Conservation (phyloP, 2,888 invertebrate genomes). For the Alsophila aescularia region DNA sequence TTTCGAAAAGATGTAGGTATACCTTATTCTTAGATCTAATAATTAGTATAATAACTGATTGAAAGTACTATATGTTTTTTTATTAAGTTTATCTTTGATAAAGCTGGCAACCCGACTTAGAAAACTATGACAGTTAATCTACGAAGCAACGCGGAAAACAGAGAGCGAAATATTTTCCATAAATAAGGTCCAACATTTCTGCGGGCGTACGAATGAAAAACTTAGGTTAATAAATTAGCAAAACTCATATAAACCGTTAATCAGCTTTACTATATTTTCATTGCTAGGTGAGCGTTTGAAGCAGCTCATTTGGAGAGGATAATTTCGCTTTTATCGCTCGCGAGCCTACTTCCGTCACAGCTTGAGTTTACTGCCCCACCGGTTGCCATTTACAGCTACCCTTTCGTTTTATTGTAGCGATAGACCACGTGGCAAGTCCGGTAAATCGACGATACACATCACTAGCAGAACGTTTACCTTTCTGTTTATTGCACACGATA, state of each 20-base stretch:
- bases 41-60: no score
- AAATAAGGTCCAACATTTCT: constrained; percentile 18
- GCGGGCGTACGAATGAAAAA: constrained; percentile 6
- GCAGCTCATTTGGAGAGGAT: constrained; percentile 29
- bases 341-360: constrained; percentile 29
- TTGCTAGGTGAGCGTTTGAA: constrained; percentile 28
- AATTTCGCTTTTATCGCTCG: constrained; percentile 35
- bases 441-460: not conserved
- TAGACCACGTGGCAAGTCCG: not conserved
- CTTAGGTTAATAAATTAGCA: constrained; percentile 23
- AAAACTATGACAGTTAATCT: constrained; percentile 1
- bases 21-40: not conserved
- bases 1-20: no score
- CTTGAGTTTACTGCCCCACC: constrained; percentile 9
- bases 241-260: constrained; percentile 31
- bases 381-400: constrained; percentile 14
- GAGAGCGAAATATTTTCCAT: constrained; percentile 10
- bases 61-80: not conserved
- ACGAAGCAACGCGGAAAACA: constrained; percentile 4
- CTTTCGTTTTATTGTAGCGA: not conserved
- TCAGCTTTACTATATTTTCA: constrained; percentile 38
- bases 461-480: not conserved
- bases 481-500: not conserved
- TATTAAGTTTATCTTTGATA: not conserved
- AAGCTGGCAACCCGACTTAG: not conserved